Percentiles rank a stretch among this genome's conserved stretches.
Evolutionary conservation across 1,140 invertebrate genomes (phyloP).

Genomic region (Drosophila novamexicana): DNA sequence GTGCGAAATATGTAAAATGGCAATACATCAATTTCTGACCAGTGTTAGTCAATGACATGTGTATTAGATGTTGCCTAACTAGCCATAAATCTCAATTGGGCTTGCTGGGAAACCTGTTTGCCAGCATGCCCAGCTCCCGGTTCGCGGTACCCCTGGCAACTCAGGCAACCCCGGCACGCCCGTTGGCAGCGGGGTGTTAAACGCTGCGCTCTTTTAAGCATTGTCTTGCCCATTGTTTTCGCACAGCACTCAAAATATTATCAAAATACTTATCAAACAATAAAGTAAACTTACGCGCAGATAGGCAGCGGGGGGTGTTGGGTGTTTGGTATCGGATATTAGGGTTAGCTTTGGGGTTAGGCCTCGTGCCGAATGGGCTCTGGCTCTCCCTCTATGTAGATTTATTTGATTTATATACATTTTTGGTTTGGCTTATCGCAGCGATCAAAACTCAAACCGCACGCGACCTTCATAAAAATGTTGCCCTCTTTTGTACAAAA

Average conservation of each 20-base stretch:
- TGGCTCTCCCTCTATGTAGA: slow-evolving; percentile 32
- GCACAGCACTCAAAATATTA: slow-evolving; percentile 64
- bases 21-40: neutral
- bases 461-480: slow-evolving; percentile 83
- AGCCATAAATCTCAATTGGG: slow-evolving; percentile 68
- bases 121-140: neutral
- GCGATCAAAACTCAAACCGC: slow-evolving; percentile 65
- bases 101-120: slow-evolving; percentile 40
- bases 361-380: neutral
- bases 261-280: slow-evolving; percentile 82
- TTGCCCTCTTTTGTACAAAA: slow-evolving; percentile 41
- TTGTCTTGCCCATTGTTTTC: slow-evolving; percentile 36
- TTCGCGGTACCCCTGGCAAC: neutral
- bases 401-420: slow-evolving; percentile 59
- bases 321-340: slow-evolving; percentile 23
- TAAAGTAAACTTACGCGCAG: slow-evolving; percentile 58
- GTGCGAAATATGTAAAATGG: too few species aligned
- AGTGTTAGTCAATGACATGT: slow-evolving; percentile 2
- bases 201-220: slow-evolving; percentile 25
- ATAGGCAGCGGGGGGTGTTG: neutral
- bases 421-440: slow-evolving; percentile 34
- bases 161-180: neutral
- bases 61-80: slow-evolving; percentile 33
- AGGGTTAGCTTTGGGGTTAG: slow-evolving; percentile 49
- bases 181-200: slow-evolving; percentile 59